A percentile compares a stretch with the other conserved stretches of the same genome.
Evolutionary conservation across 2,797 vertebrate genomes (phyloP).

Genomic region (Rhodeus uyekii): DNA sequence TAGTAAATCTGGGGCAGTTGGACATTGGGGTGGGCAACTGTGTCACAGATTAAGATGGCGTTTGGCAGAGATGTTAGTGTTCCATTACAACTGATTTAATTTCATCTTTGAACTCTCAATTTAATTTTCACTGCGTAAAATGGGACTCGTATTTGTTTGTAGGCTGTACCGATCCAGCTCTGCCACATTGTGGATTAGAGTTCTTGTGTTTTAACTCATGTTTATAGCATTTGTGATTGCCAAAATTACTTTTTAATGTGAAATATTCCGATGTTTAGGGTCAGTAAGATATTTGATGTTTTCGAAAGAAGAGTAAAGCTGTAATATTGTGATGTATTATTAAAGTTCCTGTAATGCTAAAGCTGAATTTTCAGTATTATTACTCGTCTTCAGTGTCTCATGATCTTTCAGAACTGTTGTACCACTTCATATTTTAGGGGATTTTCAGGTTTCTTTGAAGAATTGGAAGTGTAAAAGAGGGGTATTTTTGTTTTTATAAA

Average conservation of each 20-base stretch:
- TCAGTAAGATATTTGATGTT: neutral
- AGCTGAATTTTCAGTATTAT: neutral
- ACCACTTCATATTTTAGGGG: neutral
- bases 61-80: neutral
- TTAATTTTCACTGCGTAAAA: neutral
- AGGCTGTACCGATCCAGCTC: neutral
- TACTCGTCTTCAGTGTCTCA: neutral
- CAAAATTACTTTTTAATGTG: neutral
- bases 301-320: neutral
- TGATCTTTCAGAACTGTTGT: neutral
- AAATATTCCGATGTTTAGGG: neutral
- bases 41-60: conserved; percentile 20
- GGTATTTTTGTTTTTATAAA: too few species aligned
- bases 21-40: neutral
- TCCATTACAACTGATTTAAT: neutral
- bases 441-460: neutral
- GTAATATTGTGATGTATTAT: neutral
- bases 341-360: neutral
- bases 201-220: neutral
- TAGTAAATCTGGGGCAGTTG: conserved; percentile 24
- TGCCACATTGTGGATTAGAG: neutral
- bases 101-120: neutral
- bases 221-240: neutral
- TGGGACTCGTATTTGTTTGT: neutral
- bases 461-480: neutral